Evolutionary conservation across 2,888 invertebrate species (phyloP), one percentile per base, ranked within the genome.

Genomic region (Blera fallax): DNA sequence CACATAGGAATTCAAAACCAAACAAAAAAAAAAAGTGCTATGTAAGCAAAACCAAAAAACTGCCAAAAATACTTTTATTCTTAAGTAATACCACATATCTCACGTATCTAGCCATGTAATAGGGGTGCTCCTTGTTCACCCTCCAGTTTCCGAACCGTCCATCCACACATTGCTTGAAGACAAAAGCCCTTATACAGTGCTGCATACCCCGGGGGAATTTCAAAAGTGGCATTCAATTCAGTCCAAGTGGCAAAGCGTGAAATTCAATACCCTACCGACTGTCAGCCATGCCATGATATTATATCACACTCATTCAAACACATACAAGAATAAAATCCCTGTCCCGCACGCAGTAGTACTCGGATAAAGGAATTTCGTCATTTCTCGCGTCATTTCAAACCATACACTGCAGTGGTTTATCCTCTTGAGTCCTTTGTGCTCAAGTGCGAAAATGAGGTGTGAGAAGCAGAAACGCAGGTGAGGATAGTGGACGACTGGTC

Each of bases 391-490:
- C 62, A 67, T 83, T 73, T 78, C 72, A 60, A 62, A 78, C 43
- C 27, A 24, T n/a, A 45, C 1, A 27, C 29, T 58, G 8, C 18
- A 43, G 18, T 7, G 32, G 16, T 43, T 7, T 14, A 14, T 16
- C 5, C 4, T 40, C 5, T 8, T 32, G 18, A 52, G 64, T 76
- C 58, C 70, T 80, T 84, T 84, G 74, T 80, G 32, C 21, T 74
- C 58, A 85, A 85, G 84, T 85, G 84, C 80, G 80, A 85, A 76
- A 32, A 21, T 64, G 80, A 85, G 69, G 84, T 85, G 80, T 76
- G 84, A 84, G 83, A 74, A 74, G 69, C 64, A 70, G 48, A 43
- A 74, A 69, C 62, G 64, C 73, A 77, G 64, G 76, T 72, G 77
- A 58, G 48, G 5, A 27, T 37, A 65, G 48, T 74, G 64, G 18